A percentile compares a stretch with the other conserved stretches of the same genome.
phyloP scores from a whole-genome alignment of 2,113 vertebrate genomes.

The Xyrauchen texanus region DNA sequence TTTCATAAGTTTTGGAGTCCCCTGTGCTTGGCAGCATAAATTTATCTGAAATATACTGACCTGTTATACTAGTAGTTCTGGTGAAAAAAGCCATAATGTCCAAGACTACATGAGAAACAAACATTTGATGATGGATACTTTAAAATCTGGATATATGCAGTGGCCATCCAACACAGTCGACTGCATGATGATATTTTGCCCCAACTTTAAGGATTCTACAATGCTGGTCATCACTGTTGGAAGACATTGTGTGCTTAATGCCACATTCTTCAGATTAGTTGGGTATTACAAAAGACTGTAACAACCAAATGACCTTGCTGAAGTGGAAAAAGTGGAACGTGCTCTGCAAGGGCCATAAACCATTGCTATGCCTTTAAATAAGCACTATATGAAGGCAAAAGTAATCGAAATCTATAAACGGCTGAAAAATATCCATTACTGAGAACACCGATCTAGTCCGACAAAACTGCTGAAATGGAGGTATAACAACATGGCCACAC shows the following conservation, averaged over 20 bases:
- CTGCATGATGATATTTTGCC: constrained; percentile 73
- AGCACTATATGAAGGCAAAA: too few relatives aligned
- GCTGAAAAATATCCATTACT: not conserved
- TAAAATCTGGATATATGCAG: constrained; percentile 73
- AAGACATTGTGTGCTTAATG: constrained; percentile 8
- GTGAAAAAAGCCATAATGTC: not conserved
- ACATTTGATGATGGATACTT: constrained; percentile 84
- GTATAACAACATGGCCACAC: not conserved
- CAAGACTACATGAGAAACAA: not conserved
- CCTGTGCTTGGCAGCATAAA: constrained; percentile 42
- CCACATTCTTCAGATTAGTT: not conserved
- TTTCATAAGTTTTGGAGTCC: constrained; percentile 63
- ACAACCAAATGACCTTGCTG: too few relatives aligned
- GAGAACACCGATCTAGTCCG: not conserved
- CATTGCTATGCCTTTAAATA: too few relatives aligned
- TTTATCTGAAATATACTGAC: not conserved
- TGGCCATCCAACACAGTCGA: constrained; percentile 83
- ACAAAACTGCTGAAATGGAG: not conserved
- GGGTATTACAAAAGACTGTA: too few relatives aligned
- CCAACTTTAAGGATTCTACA: constrained; percentile 56
- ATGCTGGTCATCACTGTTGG: constrained; percentile 34
- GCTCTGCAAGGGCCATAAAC: too few relatives aligned
- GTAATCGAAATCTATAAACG: too few relatives aligned
- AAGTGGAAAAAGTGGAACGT: too few relatives aligned
- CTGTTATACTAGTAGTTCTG: not conserved